These are phyloP conservation scores for Augiades crinisus DNA, from an alignment of 2,888 invertebrate species.

Conservation along the genomic window DNA sequence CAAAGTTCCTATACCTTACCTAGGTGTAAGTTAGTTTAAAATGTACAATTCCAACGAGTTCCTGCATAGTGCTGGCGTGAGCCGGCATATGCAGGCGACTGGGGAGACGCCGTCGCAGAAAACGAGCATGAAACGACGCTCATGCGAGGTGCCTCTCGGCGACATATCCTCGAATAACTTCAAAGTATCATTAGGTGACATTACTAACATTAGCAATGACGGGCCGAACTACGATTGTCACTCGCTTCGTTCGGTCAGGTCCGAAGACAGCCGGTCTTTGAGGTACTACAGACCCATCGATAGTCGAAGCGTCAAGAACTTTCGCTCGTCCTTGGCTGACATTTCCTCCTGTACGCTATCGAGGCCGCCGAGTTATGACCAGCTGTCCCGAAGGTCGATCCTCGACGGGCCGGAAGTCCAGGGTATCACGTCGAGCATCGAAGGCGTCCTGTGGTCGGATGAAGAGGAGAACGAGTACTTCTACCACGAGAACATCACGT, in stretches of 20 bases:
- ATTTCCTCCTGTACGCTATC: constrained; percentile 54
- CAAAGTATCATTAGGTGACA: constrained; percentile 70
- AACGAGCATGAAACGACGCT: constrained; percentile 72
- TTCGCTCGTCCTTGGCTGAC: constrained; percentile 67
- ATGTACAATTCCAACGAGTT: constrained; percentile 76
- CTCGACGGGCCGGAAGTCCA: constrained; percentile 62
- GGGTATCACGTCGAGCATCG: constrained; percentile 74
- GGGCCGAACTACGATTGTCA: constrained; percentile 60
- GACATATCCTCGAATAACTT: constrained; percentile 72
- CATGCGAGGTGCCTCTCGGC: constrained; percentile 73
- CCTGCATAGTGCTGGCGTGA: constrained; percentile 71
- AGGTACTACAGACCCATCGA: constrained; percentile 68
- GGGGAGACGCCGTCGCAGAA: constrained; percentile 73
- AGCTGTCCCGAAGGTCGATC: constrained; percentile 68
- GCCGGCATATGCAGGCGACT: constrained; percentile 74
- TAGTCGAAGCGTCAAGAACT: constrained; percentile 70
- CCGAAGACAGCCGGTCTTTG: constrained; percentile 60
- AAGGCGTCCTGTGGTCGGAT: constrained; percentile 78
- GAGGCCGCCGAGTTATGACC: constrained; percentile 71
- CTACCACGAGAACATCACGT: constrained; percentile 73
- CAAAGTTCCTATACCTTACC: constrained; percentile 59
- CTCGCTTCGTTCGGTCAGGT: constrained; percentile 62
- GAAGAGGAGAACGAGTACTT: constrained; percentile 78
- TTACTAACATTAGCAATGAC: constrained; percentile 49
- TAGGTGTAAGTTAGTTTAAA: constrained; percentile 55